Conservation (phyloP, 2,113 vertebrate genomes). For the Pongo abelii region DNA sequence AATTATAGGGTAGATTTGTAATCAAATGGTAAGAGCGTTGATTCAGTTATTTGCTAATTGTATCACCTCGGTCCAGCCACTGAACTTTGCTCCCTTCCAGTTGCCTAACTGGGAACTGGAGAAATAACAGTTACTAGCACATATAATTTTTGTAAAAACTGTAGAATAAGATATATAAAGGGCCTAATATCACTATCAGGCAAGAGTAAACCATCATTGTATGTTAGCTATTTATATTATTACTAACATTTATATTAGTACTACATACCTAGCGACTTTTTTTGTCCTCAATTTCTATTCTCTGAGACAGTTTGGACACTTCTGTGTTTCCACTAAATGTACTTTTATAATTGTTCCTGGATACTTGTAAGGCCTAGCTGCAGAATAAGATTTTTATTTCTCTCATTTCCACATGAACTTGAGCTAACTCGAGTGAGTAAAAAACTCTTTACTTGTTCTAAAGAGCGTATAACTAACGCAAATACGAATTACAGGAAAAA, state of each 20-base stretch:
- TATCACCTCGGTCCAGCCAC: neutral
- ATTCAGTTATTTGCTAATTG: neutral
- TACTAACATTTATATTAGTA: neutral
- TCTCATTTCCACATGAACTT: neutral
- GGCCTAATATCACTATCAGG: neutral
- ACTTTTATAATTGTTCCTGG: neutral
- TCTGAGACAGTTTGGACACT: neutral
- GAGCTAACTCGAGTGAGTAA: neutral
- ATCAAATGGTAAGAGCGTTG: neutral
- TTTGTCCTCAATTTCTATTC: neutral
- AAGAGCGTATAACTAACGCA: neutral
- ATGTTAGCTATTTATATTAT: neutral
- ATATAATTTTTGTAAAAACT: neutral
- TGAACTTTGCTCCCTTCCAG: neutral
- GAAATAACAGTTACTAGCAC: neutral
- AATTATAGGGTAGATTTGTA: neutral
- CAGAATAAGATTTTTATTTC: neutral
- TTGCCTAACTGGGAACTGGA: neutral
- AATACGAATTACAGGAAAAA: neutral
- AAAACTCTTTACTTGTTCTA: neutral
- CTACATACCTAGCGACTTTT: neutral
- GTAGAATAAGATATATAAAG: neutral
- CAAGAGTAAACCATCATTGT: neutral
- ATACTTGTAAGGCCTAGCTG: neutral
- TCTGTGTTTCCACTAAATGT: neutral